A percentile compares a stretch with the other conserved stretches of the same genome.
Conservation (phyloP, 1,140 invertebrate genomes). For the Linepithema humile region DNA sequence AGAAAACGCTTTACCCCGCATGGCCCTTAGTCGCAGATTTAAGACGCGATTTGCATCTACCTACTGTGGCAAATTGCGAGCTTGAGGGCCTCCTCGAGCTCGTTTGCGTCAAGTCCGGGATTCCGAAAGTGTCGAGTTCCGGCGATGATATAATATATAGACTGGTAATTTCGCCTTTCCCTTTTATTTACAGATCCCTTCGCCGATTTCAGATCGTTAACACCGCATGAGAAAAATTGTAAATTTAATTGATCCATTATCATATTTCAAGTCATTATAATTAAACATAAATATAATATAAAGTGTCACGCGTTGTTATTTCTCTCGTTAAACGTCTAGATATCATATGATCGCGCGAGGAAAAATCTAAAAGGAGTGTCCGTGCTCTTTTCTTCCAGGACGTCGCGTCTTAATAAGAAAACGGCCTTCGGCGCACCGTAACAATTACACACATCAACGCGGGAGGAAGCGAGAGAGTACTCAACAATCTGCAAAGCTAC, state of each 20-base stretch:
- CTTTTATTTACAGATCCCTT: neutral
- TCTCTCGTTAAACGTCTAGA: neutral
- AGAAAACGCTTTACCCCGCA: conserved; percentile 20
- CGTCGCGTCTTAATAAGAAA: conserved; percentile 20
- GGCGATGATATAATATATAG: neutral
- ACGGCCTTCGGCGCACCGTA: conserved; percentile 32
- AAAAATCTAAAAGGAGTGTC: neutral
- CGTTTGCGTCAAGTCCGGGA: neutral
- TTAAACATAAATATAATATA: neutral
- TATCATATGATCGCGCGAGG: neutral
- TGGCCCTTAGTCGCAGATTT: conserved; percentile 25
- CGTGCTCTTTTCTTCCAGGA: neutral
- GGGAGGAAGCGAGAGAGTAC: neutral
- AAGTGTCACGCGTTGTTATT: neutral
- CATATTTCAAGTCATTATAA: neutral
- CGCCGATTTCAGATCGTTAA: neutral
- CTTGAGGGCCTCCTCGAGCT: conserved; percentile 2
- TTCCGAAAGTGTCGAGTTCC: neutral
- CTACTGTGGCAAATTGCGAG: neutral
- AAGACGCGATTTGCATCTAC: neutral
- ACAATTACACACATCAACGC: conserved; percentile 55
- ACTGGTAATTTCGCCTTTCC: neutral
- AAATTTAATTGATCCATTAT: neutral
- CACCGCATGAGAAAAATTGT: neutral
- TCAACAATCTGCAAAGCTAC: conserved; percentile 18